Evolutionary conservation across 2,113 vertebrate genomes (phyloP).

Genomic region (Labeo rohita): DNA sequence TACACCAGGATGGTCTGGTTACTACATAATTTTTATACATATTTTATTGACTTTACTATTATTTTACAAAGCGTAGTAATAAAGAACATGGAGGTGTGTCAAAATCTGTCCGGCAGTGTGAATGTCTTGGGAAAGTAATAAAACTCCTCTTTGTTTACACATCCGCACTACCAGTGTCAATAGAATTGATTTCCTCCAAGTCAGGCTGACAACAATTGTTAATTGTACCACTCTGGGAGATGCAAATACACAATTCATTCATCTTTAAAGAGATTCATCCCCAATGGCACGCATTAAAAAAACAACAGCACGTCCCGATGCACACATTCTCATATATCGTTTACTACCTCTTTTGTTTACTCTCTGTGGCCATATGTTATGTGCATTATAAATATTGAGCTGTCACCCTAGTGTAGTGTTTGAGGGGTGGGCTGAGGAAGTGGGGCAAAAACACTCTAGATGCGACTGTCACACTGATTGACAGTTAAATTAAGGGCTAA

Average conservation of each 20-base stretch:
- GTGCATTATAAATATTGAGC: conserved; percentile 35
- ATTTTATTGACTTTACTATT: neutral
- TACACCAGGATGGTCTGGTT: neutral
- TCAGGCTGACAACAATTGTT: conserved; percentile 13
- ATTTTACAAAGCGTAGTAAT: neutral
- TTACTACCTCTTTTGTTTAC: conserved; percentile 37
- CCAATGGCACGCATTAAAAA: neutral
- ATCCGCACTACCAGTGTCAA: neutral
- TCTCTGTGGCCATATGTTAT: conserved; percentile 32
- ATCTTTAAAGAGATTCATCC: conserved; percentile 25
- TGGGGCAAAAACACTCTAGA: neutral
- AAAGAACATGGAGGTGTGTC: neutral
- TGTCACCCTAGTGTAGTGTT: neutral
- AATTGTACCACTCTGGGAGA: conserved; percentile 11
- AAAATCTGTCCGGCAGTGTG: neutral
- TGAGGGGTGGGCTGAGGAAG: neutral
- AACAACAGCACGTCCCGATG: neutral
- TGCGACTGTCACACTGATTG: conserved; percentile 24
- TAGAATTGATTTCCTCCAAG: conserved; percentile 17
- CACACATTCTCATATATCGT: conserved; percentile 23
- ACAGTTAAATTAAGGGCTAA: conserved; percentile 38
- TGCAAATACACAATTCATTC: conserved; percentile 9
- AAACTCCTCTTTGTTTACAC: neutral
- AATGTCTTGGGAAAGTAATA: neutral
- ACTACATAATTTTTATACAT: neutral